These are phyloP conservation scores for Protomyctophum bolini DNA, from an alignment of 2,113 vertebrate genomes.

Conservation along the genomic window DNA sequence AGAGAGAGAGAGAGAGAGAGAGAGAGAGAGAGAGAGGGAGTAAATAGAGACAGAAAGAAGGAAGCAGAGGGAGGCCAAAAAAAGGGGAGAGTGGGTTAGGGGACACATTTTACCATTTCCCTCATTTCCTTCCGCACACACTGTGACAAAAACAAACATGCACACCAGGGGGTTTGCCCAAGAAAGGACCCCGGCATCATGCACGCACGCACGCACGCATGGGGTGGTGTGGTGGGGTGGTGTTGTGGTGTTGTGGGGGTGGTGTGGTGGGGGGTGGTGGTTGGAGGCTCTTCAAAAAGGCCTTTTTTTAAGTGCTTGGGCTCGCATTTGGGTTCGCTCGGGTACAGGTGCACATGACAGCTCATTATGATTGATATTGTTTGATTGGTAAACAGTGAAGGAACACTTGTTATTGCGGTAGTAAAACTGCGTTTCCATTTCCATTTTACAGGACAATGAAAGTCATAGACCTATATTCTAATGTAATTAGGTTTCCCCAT, in stretches of 20 bases:
- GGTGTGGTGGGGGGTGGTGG: no score
- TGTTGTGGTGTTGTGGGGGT: no score
- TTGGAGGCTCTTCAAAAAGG: not conserved
- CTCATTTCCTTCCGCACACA: conserved; percentile 50
- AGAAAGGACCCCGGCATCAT: conserved; percentile 41
- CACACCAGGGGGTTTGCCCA: conserved; percentile 61
- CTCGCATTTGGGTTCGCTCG: conserved; percentile 52
- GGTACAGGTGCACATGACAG: conserved; percentile 40
- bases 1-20: not conserved
- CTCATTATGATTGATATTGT: conserved; percentile 45
- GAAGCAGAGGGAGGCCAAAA: not conserved
- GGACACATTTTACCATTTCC: conserved; percentile 52
- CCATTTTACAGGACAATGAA: conserved; percentile 68
- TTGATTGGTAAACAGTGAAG: conserved; percentile 50
- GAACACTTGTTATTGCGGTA: conserved; percentile 44
- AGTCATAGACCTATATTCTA: conserved; percentile 28
- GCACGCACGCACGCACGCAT: conserved; percentile 1
- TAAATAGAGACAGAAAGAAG: conserved; percentile 40
- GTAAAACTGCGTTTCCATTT: conserved; percentile 36
- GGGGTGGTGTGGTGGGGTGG: no score
- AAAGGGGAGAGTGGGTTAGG: not conserved
- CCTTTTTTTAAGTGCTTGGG: no score
- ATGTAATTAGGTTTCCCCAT: conserved; percentile 27
- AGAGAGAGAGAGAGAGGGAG: conserved; percentile 17
- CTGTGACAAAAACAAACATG: conserved; percentile 70